Conservation (phyloP, 2,797 vertebrate species). For the Neosilurus hyrtlii region DNA sequence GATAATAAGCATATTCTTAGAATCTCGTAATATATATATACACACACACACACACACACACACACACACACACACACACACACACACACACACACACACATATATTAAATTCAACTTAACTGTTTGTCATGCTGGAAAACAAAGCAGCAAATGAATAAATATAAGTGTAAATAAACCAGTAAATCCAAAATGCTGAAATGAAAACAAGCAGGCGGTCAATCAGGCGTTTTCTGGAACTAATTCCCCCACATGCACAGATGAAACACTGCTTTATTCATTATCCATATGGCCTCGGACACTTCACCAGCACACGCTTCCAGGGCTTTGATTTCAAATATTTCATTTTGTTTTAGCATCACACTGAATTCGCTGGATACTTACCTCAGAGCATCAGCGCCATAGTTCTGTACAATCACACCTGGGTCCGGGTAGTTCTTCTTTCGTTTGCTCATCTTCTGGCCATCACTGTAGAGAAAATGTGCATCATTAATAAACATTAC, state of each 20-base stretch:
- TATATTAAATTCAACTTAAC: not conserved
- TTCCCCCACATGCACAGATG: conserved; percentile 66
- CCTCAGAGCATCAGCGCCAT: conserved; percentile 95
- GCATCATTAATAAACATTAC: conserved; percentile 58
- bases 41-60: too few relatives aligned
- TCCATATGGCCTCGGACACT: conserved; percentile 65
- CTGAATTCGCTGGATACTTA: conserved; percentile 57
- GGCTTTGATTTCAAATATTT: conserved; percentile 20
- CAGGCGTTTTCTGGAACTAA: conserved; percentile 45
- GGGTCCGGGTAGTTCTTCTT: conserved; percentile 99
- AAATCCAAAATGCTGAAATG: not conserved
- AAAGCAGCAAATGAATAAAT: not conserved
- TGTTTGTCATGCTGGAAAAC: not conserved
- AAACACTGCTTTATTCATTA: conserved; percentile 69
- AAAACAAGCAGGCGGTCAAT: not conserved
- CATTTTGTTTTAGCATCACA: not conserved
- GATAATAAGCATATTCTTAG: too few relatives aligned
- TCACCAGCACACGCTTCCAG: conserved; percentile 53
- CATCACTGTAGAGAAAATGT: conserved; percentile 79
- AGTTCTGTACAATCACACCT: conserved; percentile 79
- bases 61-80: too few relatives aligned
- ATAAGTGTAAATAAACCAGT: not conserved
- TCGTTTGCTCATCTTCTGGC: conserved; percentile 99
- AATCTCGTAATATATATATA: too few relatives aligned
- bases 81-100: too few relatives aligned